Evolutionary conservation across 2,888 invertebrate species (phyloP), one percentile per base, ranked within the genome.

Genomic region (Oegoconia quadripuncta): DNA sequence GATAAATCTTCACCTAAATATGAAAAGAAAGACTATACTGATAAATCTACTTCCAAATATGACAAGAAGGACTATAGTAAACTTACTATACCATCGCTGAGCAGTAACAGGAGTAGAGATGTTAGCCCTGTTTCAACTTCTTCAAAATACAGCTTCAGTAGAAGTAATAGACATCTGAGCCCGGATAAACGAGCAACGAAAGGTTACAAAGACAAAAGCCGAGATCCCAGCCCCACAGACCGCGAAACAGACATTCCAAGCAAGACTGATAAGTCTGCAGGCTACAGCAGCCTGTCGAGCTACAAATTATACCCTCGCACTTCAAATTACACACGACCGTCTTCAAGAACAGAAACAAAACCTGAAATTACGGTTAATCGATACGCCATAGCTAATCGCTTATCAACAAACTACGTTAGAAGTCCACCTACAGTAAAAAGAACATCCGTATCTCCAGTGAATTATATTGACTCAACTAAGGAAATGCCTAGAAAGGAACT

Each of bases 141-240:
- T 31, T 77, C 82, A 25, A 84, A 83, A 59, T 88, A 86, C 44
- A 74, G 71, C 53, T 13, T 12, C 11, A 59, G 81, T 44, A 81
- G 67, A 48, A 66, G 78, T 59, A 55, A 79, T 38, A 77, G 89
- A 42, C 88, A 87, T 37, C 63, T 84, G 4, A 89, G 89, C 57
- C 89, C 89, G 8, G 88, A 86, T 15, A 80, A 84, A 51, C 76
- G 74, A 67, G 57, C 59, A 28, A 58, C 67, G 5, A 84, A 80
- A 63, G 73, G 46, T 48, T 72, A 59, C 42, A 83, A 80, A 73
- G 80, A 81, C 41, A 84, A 82, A 69, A 75, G 64, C 31, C 82
- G 90, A 48, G 91, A 91, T 61, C 81, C 89, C 9, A 91, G 90
- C 61, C 89, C 90, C 43, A 66, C 73, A 48, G 88, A 83, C 61